Base-by-base conservation (phyloP, 2,797 vertebrate genomes). In the Melopsittacus undulatus region DNA sequence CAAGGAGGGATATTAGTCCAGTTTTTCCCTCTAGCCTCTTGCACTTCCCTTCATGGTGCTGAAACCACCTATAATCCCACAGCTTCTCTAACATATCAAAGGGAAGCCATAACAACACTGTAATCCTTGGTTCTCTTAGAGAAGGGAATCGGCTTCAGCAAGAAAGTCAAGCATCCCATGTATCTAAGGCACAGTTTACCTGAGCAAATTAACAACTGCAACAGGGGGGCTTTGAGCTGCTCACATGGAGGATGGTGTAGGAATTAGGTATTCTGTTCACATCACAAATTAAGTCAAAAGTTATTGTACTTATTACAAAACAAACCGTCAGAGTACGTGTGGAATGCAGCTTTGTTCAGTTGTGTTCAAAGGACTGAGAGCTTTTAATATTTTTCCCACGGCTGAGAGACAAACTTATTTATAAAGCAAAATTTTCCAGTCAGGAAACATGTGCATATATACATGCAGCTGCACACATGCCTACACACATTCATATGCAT, bases 381-480 rank as follows among this genome's bases (percentile, higher is more conserved):
- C 36, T 88, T 88, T 90, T n/a, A 34, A 8, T 88, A 38, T 66
- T 69, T 79, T 91, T 78, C 32, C 87, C 36, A 11, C 0, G 30
- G 23, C 69, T 79, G 49, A 93, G 38, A 85, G 32, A 83, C 15
- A 62, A 86, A 80, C 57, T 90, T 59, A 83, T 69, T 94, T 94
- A 56, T 42, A 62, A 86, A 90, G 66, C 79, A 81, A 56, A 73
- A 78, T 94, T 90, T 96, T 92, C 87, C 92, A 94, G 82, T 79
- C 2, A 3, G 94, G 76, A 92, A 72, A 85, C 85, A 40, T 62
- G 89, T 68, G 62, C 64, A 48, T 59, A 15, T 66, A 3, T 20
- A 78, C 79, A 81, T 57, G 75, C 32, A 89, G 72, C 77, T 75
- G 66, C 61, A 87, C 75, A 29, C 26, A 24, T 6, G 57, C 49